Percentiles rank a stretch among this genome's conserved stretches.
phyloP scores from a whole-genome alignment of 2,797 vertebrate species.

The Cossypha polioptera region DNA sequence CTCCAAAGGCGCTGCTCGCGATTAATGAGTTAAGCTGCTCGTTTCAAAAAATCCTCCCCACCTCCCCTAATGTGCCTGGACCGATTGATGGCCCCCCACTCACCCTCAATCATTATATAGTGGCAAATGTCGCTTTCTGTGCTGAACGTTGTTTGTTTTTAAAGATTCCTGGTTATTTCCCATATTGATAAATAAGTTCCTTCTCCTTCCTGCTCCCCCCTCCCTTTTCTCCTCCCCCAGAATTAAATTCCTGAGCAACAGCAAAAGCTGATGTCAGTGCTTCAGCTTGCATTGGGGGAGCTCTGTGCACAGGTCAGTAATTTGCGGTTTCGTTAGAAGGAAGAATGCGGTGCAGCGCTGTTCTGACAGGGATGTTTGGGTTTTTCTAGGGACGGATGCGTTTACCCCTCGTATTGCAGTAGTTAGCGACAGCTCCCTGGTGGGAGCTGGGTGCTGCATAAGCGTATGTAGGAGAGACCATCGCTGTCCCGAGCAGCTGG shows the following conservation, averaged over 20 bases:
- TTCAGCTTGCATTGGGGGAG: conserved; percentile 56
- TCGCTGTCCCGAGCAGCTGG: background rate
- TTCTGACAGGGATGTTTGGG: background rate
- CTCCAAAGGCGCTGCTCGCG: background rate
- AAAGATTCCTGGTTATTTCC: conserved; percentile 18
- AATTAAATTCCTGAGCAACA: conserved; percentile 67
- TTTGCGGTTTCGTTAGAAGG: conserved; percentile 22
- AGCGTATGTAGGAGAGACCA: background rate
- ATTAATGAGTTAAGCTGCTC: background rate
- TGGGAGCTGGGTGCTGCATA: background rate
- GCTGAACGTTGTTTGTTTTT: background rate
- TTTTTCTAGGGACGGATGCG: background rate
- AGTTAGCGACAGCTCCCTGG: background rate
- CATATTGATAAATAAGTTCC: conserved; percentile 55
- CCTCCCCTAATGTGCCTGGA: background rate
- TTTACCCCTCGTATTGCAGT: background rate
- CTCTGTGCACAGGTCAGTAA: conserved; percentile 61
- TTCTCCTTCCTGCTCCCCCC: conserved; percentile 45
- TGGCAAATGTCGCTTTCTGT: background rate
- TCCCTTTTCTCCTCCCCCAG: conserved; percentile 62
- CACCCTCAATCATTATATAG: background rate
- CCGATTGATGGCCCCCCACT: background rate
- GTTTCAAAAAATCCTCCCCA: background rate
- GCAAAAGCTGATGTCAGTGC: conserved; percentile 67
- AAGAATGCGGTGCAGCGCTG: background rate